Conservation (phyloP, 2,888 invertebrate genomes). For the Rhaphigaster nebulosa region DNA sequence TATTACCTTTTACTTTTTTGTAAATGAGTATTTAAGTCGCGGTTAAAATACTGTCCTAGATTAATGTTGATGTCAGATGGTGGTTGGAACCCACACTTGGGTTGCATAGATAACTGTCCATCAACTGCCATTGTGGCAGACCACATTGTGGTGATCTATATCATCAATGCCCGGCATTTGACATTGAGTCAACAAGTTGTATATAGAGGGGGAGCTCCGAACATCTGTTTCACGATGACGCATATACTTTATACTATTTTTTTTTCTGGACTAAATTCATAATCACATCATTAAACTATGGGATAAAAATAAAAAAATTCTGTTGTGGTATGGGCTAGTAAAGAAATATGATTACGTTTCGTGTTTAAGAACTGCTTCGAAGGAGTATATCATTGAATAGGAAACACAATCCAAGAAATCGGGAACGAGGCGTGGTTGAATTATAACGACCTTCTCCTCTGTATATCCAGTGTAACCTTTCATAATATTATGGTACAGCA, state of each 20-base stretch:
- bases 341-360: too few relatives aligned
- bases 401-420: too few relatives aligned
- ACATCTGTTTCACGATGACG: rapidly evolving
- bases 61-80: neutral
- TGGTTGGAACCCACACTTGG: neutral
- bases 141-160: conserved; percentile 4
- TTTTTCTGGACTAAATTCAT: too few relatives aligned
- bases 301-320: too few relatives aligned
- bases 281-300: too few relatives aligned
- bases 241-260: neutral
- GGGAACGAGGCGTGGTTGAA: too few relatives aligned
- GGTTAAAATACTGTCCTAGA: neutral
- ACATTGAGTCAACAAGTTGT: conserved; percentile 12
- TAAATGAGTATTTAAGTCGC: neutral
- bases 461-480: too few relatives aligned
- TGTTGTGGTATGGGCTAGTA: too few relatives aligned
- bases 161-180: conserved; percentile 5
- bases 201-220: neutral
- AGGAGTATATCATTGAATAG: too few relatives aligned
- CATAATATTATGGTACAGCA: too few relatives aligned
- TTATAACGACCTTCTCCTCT: too few relatives aligned
- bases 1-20: neutral
- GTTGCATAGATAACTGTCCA: conserved; percentile 3
- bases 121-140: neutral
- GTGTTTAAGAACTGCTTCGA: too few relatives aligned